Percentiles rank a stretch among this genome's conserved stretches.
Conservation (phyloP, 2,888 invertebrate genomes). For the Cynaeus angustus region DNA sequence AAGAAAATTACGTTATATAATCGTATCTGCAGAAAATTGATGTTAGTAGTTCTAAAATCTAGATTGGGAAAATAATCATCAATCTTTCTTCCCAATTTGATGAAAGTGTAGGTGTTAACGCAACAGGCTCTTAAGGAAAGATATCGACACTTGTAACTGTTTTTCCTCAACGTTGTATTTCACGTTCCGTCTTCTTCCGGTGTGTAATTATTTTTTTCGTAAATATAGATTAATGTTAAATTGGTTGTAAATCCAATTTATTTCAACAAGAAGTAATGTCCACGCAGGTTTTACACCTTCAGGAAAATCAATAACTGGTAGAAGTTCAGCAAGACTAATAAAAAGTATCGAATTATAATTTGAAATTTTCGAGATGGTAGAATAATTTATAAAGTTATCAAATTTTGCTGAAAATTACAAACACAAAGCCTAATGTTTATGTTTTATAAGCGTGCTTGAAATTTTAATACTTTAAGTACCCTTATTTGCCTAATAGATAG, state of each 20-base stretch:
- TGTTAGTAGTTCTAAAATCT: slow-evolving; percentile 17
- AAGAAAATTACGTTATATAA: slow-evolving; percentile 27
- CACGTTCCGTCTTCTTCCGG: not conserved
- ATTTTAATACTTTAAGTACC: no score
- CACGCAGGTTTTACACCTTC: not conserved
- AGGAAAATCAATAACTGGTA: not conserved
- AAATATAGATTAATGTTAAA: not conserved
- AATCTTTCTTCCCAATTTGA: slow-evolving; percentile 19
- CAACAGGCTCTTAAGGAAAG: slow-evolving; percentile 22
- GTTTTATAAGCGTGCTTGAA: no score
- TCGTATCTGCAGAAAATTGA: slow-evolving; percentile 17
- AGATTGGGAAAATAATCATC: slow-evolving; percentile 25
- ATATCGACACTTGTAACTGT: slow-evolving; percentile 6
- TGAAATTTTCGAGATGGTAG: no score
- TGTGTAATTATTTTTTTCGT: not conserved
- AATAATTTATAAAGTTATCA: no score
- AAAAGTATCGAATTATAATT: no score
- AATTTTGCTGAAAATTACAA: no score
- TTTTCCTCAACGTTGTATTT: not conserved
- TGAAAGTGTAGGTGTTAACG: slow-evolving; percentile 21
- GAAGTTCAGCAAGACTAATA: no score
- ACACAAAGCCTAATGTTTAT: no score
- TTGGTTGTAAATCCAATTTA: not conserved
- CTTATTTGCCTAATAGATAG: no score
- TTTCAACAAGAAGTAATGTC: not conserved